Percentiles rank a stretch among this genome's conserved stretches.
Evolutionary conservation across 1,140 invertebrate genomes (phyloP).

Genomic region (Drosophila equinoxialis): DNA sequence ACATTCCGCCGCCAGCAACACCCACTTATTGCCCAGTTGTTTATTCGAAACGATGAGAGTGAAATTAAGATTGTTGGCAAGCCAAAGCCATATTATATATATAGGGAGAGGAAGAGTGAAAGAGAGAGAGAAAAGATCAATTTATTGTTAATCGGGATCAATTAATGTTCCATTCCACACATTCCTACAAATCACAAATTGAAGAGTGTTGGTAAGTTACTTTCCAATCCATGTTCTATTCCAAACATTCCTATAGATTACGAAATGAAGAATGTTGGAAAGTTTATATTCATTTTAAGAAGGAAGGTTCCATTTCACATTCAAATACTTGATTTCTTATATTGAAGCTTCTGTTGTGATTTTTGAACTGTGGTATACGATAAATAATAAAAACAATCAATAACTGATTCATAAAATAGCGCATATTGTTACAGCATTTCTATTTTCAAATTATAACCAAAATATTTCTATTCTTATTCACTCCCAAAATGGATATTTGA

Average conservation of each 20-base stretch:
- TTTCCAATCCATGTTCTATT: no score
- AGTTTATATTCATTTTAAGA: no score
- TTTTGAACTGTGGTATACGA: not conserved
- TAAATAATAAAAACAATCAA: no score
- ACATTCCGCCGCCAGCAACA: constrained; percentile 31
- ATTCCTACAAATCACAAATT: no score
- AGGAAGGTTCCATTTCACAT: no score
- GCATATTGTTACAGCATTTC: not conserved
- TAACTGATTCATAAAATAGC: not conserved
- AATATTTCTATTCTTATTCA: not conserved
- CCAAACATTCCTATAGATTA: not conserved
- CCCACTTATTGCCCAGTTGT: constrained; percentile 47
- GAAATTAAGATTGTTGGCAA: constrained; percentile 62
- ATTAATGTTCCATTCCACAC: no score
- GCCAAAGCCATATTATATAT: constrained; percentile 32
- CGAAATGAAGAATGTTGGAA: no score
- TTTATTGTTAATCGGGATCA: no score
- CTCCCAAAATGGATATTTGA: not conserved
- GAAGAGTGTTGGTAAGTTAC: no score
- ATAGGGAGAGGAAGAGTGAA: not conserved
- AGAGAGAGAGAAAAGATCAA: not conserved
- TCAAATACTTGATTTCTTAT: no score
- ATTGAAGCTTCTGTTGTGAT: no score
- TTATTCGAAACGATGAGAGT: constrained; percentile 27
- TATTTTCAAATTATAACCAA: not conserved